These are phyloP conservation scores for Torymus aiolomorphi DNA, from an alignment of 2,888 invertebrate genomes.

Conservation along the genomic window DNA sequence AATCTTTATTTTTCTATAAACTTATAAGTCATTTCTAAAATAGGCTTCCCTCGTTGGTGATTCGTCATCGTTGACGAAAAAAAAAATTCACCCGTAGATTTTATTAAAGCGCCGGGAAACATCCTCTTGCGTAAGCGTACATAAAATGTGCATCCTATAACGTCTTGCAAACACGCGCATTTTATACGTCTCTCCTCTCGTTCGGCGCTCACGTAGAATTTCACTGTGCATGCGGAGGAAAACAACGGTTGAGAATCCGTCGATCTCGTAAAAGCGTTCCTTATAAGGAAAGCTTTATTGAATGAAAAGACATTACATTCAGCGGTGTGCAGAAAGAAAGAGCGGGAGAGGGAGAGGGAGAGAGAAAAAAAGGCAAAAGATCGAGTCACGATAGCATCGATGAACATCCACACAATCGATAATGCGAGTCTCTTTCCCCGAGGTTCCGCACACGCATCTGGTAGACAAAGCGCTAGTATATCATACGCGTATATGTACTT, in stretches of 20 bases:
- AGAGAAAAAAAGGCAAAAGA: conserved; percentile 40
- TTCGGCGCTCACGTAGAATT: not conserved
- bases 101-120: conserved; percentile 36
- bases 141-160: conserved; percentile 18
- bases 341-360: not conserved
- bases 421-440: conserved; percentile 18
- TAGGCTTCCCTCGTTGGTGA: conserved; percentile 9
- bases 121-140: conserved; percentile 28
- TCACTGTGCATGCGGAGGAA: not conserved
- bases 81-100: conserved; percentile 26
- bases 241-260: conserved; percentile 20
- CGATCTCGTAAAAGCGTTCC: conserved; percentile 40
- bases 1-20: conserved; percentile 2
- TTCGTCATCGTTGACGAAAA: conserved; percentile 35
- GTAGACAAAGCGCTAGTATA: conserved; percentile 41
- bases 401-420: conserved; percentile 48
- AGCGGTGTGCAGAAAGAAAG: not conserved
- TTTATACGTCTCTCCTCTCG: not conserved
- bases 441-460: conserved; percentile 9
- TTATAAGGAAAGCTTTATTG: conserved; percentile 46
- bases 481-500: conserved; percentile 25
- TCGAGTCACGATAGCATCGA: conserved; percentile 45
- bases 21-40: conserved; percentile 33
- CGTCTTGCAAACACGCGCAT: conserved; percentile 13
- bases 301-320: conserved; percentile 20